phyloP scores from a whole-genome alignment of 1,140 invertebrate species.

The Bombus balteatus region DNA sequence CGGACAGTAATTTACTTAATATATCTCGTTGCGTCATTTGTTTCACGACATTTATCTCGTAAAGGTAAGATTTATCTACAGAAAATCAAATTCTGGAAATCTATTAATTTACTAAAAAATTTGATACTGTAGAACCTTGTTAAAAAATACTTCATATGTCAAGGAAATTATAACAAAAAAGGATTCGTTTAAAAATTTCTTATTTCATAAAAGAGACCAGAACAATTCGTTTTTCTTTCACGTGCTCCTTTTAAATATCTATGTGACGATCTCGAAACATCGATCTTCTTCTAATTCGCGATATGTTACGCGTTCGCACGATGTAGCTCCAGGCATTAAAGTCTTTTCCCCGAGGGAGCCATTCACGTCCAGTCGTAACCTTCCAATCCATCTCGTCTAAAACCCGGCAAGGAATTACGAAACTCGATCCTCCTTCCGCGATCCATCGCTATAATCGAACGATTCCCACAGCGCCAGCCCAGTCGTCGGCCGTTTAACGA shows the following conservation, averaged over 20 bases:
- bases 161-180: too few relatives aligned
- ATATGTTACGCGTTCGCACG: neutral
- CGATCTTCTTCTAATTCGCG: neutral
- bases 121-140: neutral
- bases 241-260: too few relatives aligned
- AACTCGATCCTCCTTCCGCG: constrained; percentile 47
- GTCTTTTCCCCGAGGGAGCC: neutral
- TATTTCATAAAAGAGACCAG: too few relatives aligned
- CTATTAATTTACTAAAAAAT: neutral
- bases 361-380: neutral
- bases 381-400: neutral
- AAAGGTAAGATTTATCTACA: neutral
- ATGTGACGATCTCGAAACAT: neutral
- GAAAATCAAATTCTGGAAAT: neutral
- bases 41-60: too few relatives aligned
- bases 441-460: constrained; percentile 13
- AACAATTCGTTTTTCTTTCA: neutral
- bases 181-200: too few relatives aligned
- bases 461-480: constrained; percentile 28
- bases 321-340: neutral
- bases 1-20: neutral
- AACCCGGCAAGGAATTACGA: constrained; percentile 15
- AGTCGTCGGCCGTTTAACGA: constrained; percentile 19
- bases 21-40: neutral
- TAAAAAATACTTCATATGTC: neutral